These are phyloP conservation scores for Florisuga fusca DNA, from an alignment of 2,797 vertebrate species.

Conservation along the genomic window DNA sequence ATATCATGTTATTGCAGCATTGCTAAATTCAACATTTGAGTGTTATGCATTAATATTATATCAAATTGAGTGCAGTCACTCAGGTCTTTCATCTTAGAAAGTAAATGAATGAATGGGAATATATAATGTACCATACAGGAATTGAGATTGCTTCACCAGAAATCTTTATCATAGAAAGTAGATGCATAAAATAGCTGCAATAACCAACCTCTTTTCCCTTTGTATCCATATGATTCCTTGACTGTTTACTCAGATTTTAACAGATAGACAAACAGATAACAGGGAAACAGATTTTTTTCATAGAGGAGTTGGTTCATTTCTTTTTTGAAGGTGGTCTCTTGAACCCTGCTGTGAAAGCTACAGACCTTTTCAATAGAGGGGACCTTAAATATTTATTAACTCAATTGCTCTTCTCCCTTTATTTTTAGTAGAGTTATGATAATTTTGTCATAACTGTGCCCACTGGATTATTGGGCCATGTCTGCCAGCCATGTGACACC, in stretches of 20 bases:
- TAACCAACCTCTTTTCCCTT: slow-evolving; percentile 17
- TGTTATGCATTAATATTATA: background rate
- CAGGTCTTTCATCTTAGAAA: slow-evolving; percentile 38
- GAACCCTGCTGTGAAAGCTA: background rate
- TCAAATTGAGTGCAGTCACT: background rate
- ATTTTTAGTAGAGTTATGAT: background rate
- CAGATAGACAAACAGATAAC: background rate
- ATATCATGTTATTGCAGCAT: background rate
- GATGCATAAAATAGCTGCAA: background rate
- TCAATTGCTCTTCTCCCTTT: background rate
- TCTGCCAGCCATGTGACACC: background rate
- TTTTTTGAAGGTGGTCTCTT: background rate
- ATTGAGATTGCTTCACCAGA: background rate
- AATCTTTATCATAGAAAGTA: background rate
- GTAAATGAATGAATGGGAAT: slow-evolving; percentile 1
- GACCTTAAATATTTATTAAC: slow-evolving; percentile 7
- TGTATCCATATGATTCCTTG: background rate
- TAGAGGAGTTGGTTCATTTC: background rate
- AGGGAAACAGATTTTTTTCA: background rate
- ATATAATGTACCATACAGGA: background rate
- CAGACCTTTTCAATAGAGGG: background rate
- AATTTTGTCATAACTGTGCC: background rate
- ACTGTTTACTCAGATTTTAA: background rate
- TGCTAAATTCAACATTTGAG: slow-evolving; percentile 19
- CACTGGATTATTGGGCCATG: background rate